Evolutionary conservation across 2,797 vertebrate genomes (phyloP).

Genomic region (Apodemus agrarius): DNA sequence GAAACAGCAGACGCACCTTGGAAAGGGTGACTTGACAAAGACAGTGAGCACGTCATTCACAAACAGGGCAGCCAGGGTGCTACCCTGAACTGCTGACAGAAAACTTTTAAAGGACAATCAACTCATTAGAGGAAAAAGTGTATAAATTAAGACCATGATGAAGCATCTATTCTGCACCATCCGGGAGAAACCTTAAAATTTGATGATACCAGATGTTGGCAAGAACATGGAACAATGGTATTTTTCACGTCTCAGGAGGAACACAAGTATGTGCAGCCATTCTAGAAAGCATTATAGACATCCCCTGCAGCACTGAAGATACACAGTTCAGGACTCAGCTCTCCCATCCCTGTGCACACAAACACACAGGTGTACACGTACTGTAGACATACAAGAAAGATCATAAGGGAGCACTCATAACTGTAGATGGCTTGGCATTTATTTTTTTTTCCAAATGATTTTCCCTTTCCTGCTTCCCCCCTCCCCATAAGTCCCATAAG

Average conservation of each 20-base stretch:
- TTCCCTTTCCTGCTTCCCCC: too few species aligned
- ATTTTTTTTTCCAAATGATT: too few species aligned
- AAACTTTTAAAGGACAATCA: constrained; percentile 20
- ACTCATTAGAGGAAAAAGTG: neutral
- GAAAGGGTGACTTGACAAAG: neutral
- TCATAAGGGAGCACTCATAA: neutral
- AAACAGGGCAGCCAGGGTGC: neutral
- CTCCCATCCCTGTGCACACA: neutral
- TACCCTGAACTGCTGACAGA: neutral
- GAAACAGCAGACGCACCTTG: neutral
- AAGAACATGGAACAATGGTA: neutral
- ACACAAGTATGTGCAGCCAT: neutral
- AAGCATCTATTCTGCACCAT: neutral
- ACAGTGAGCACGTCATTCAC: neutral
- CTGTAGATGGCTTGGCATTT: neutral
- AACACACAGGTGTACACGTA: neutral
- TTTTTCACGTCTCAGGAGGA: neutral
- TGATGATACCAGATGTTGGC: neutral
- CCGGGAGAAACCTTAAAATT: neutral
- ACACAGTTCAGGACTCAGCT: neutral
- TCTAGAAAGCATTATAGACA: neutral
- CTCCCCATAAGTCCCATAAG: too few species aligned
- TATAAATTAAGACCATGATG: constrained; percentile 20
- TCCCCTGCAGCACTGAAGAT: neutral
- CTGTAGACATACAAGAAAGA: neutral